Evolutionary conservation across 1,140 invertebrate species (phyloP), one percentile per base, ranked within the genome.

Genomic region (Hycleus cichorii): DNA sequence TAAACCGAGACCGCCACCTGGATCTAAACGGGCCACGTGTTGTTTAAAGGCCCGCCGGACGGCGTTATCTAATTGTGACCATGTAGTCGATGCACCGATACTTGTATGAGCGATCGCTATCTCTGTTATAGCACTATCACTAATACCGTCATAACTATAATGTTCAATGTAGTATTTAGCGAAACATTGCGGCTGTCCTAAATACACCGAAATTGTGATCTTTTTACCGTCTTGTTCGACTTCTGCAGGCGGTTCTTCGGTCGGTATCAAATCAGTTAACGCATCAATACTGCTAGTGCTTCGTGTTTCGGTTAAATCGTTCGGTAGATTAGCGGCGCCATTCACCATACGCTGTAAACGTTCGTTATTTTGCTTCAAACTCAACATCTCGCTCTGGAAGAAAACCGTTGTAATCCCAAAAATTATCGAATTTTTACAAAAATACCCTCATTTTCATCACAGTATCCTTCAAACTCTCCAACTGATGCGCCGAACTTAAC

Each of bases 351-450:
- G 82, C 68, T 97, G 93, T 0, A 98, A 79, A 39, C 95, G 81
- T 68, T 97, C 93, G 74, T 98, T 98, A 72, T 98, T 97, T 69
- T 97, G 93, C 72, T 97, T 97, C 64, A 98, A 76, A 66, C 89
- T 93, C 64, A 93, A 77, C 93, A 98, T 97, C 77, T 98, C 95
- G 72, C 89, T 91, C 90, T 94, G 75, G 39, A 81, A 78, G 66
- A 64, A 63, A 65, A 63, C 42, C 64, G 40, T n/a, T 11, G 0
- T 40, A 58, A 62, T 25, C 47, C 26, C 43, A 39, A 46, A n/a
- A 27, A 40, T 46, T 7, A 57, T 32, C 24, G 44, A 27, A 10
- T 26, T 43, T 9, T 5, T 26, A 2, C 10, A 8, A 43, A 40
- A 8, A 3, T 76, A 92, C 89, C 76, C 91, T 88, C 93, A 98